Conservation (phyloP, 92 coral and sea anemone species). For the Porites lobata region DNA sequence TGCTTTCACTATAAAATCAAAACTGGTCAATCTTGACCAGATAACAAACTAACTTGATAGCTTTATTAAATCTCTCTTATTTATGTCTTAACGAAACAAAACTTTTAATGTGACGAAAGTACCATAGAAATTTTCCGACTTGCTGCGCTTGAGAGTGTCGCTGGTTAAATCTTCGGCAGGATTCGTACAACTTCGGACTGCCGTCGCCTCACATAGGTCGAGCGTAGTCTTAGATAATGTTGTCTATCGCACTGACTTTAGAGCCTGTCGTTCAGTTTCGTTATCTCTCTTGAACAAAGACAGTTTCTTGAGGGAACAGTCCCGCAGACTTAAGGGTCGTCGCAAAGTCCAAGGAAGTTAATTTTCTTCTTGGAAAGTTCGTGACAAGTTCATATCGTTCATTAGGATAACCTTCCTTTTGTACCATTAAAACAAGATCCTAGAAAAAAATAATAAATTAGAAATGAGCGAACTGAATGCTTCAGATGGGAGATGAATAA, state of each 20-base stretch:
- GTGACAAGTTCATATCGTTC: constrained; percentile 94
- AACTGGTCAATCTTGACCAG: not conserved
- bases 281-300: constrained; percentile 96
- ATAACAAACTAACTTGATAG: not conserved
- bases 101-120: not conserved
- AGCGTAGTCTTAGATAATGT: no score
- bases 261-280: not conserved
- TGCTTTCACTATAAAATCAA: no score
- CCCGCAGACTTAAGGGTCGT: constrained; percentile 93
- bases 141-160: not conserved
- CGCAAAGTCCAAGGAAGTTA: constrained; percentile 83
- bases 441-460: constrained; percentile 22
- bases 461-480: not conserved
- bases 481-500: not conserved
- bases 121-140: no score
- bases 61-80: not conserved
- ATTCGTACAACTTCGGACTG: not conserved
- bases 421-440: constrained; percentile 89
- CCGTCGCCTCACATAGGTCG: not conserved
- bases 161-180: not conserved
- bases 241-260: no score
- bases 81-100: not conserved
- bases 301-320: constrained; percentile 97
- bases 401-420: constrained; percentile 90
- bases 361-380: constrained; percentile 89